Base-by-base conservation (phyloP, 2,113 vertebrate genomes). In the Peromyscus polionotus region DNA sequence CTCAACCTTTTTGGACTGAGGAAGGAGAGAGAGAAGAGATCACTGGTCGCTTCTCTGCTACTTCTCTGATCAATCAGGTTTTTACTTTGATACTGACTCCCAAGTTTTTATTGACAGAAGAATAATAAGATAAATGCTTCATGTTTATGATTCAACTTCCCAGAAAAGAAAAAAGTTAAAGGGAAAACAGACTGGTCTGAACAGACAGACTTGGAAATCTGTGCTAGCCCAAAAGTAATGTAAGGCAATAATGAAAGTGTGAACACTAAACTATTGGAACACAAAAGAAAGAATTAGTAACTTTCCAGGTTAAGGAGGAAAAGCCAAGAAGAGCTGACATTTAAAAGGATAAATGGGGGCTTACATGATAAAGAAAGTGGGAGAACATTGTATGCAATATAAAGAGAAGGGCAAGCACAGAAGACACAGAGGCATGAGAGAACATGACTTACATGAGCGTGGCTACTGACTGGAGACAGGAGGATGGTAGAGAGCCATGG, bases 251-350 rank as follows among this genome's bases (percentile, higher is more conserved):
- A 93, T 51, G 24, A 42, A n/a, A 26, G 20, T 77, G 14, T n/a
- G 26, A 68, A 84, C 42, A 76, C 1, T 33, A 36, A 72, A 33
- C 90, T 83, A 42, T 22, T 59, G 42, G n/a, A 70, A 13, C 31
- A 28, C 45, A 73, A 92, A 92, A 72, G 84, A 57, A 93, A 75
- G 72, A 80, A 31, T 48, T 84, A 57, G 31, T 65, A 39, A 48
- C 7, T 76, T n/a, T 31, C 28, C n/a, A 33, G 81, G 14, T 65
- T 33, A 88, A 31, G 17, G 33, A 36, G 24, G 65, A 63, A 24
- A 80, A 42, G 28, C 26, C 83, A 83, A 93, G 72, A 96, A 83
- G 7, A 88, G n/a, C n/a, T 97, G 79, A 93, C 68, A 76, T 92
- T 65, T 79, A 93, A 88, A 61, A 28, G 51, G 54, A 68, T 91